Percentiles rank a stretch among this genome's conserved stretches.
Conservation (phyloP, 2,888 invertebrate species). For the Mythimna albipuncta region DNA sequence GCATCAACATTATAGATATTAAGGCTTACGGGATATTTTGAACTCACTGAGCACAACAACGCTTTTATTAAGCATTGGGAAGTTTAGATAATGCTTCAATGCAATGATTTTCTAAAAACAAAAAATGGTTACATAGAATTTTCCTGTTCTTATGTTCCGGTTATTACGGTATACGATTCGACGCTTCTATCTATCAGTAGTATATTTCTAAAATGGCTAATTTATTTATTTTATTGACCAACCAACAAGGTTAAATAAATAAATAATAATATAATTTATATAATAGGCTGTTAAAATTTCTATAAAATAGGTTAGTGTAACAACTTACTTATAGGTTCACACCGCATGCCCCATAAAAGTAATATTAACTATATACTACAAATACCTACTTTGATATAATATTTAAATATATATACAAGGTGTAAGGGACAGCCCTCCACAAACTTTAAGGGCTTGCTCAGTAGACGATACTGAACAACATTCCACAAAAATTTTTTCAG, state of each 20-base stretch:
- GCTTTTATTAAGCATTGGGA: background rate
- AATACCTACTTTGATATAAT: no score
- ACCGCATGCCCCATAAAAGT: no score
- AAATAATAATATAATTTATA: no score
- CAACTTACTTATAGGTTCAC: background rate
- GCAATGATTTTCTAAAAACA: background rate
- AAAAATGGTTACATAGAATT: background rate
- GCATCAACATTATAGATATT: slow-evolving; percentile 6
- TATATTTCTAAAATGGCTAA: background rate
- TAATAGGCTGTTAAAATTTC: no score
- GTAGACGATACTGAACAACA: no score
- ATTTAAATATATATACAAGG: no score
- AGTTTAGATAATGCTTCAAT: background rate
- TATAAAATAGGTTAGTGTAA: background rate
- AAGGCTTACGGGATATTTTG: slow-evolving; percentile 8
- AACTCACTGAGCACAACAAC: slow-evolving; percentile 20
- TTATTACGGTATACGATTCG: background rate
- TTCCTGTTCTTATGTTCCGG: background rate
- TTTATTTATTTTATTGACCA: no score
- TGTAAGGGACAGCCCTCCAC: no score
- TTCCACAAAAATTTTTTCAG: no score
- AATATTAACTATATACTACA: no score
- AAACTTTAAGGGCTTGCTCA: no score
- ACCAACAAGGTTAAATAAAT: no score
- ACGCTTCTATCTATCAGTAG: background rate